Conservation (phyloP, 2,888 invertebrate species). For the Plagiodera versicolora region DNA sequence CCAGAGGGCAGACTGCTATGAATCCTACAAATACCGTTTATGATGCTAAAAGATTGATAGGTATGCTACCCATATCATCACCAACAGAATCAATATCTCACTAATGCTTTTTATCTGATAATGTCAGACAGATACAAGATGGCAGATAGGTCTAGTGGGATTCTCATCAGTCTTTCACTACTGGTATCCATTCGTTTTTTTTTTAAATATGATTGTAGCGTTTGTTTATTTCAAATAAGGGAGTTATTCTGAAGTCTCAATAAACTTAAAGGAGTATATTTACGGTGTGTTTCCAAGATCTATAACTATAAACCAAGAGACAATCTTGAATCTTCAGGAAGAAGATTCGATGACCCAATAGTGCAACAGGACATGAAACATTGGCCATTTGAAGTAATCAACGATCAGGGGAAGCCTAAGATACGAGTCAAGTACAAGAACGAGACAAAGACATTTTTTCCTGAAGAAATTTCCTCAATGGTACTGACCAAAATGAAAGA, state of each 20-base stretch:
- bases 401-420: constrained; percentile 54
- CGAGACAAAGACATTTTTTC: constrained; percentile 54
- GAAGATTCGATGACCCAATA: constrained; percentile 63
- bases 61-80: constrained; percentile 1
- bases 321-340: constrained; percentile 56
- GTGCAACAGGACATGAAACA: constrained; percentile 67
- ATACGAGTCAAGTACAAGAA: constrained; percentile 53
- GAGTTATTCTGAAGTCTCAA: too few relatives aligned
- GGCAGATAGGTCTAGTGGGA: too few relatives aligned
- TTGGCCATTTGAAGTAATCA: constrained; percentile 65
- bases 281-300: too few relatives aligned
- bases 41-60: constrained; percentile 63
- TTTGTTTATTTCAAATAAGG: too few relatives aligned
- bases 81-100: too few relatives aligned
- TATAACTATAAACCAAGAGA: too few relatives aligned
- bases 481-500: constrained; percentile 64
- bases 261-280: too few relatives aligned
- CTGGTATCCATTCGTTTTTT: too few relatives aligned
- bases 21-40: constrained; percentile 70
- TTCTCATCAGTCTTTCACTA: too few relatives aligned
- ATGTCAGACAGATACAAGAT: too few relatives aligned
- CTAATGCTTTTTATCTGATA: too few relatives aligned
- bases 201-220: too few relatives aligned
- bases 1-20: constrained; percentile 70
- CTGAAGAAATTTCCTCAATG: constrained; percentile 62